Percentiles rank a stretch among this genome's conserved stretches.
phyloP scores from a whole-genome alignment of 2,797 vertebrate genomes.

The Varecia variegata region DNA sequence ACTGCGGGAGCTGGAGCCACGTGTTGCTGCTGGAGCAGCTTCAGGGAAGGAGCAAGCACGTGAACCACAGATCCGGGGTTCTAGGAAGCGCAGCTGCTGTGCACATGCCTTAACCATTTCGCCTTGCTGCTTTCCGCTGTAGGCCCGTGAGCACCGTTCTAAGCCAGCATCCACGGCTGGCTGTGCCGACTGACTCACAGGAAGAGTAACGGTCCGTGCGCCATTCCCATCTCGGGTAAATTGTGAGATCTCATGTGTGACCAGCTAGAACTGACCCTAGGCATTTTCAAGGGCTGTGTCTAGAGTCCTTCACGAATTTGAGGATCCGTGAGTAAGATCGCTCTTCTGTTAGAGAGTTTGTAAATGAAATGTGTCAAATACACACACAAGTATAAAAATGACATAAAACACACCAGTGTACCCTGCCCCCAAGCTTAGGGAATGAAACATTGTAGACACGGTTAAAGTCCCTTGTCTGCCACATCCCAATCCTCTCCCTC shows the following conservation, averaged over 20 bases:
- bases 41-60: background rate
- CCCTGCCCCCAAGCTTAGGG: background rate
- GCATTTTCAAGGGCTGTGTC: background rate
- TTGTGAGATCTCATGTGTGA: background rate
- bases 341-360: background rate
- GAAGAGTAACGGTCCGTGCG: background rate
- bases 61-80: fast-evolving
- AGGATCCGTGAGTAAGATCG: background rate
- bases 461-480: fast-evolving
- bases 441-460: background rate
- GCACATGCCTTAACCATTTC: fast-evolving
- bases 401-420: fast-evolving
- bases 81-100: background rate
- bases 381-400: background rate
- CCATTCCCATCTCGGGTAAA: background rate
- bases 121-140: background rate
- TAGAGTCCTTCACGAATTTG: background rate
- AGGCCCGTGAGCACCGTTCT: background rate
- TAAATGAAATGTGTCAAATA: background rate
- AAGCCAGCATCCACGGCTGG: background rate
- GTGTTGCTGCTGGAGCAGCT: background rate
- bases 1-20: background rate
- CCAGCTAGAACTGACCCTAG: background rate
- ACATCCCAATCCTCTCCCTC: fast-evolving
- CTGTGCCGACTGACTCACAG: background rate